Evolutionary conservation across 2,797 vertebrate species (phyloP).

Genomic region (Rallus crepitans): DNA sequence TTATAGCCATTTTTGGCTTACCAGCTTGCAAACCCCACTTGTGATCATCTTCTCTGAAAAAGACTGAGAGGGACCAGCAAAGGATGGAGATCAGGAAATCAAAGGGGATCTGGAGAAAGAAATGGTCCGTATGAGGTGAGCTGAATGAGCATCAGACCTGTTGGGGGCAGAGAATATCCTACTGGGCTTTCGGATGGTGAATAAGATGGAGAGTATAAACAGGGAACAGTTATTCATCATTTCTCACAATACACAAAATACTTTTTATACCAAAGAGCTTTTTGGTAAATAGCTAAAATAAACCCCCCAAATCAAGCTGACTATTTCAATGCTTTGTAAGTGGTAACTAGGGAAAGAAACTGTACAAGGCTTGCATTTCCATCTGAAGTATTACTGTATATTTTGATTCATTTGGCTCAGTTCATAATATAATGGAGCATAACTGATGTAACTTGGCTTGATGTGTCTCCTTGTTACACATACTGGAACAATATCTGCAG

Average conservation of each 20-base stretch:
- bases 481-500: slow-evolving; percentile 31
- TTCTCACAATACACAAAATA: background rate
- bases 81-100: background rate
- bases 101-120: background rate
- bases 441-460: slow-evolving; percentile 40
- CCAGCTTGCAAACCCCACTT: background rate
- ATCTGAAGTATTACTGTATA: background rate
- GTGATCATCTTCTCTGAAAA: background rate
- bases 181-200: background rate
- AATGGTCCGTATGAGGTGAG: background rate
- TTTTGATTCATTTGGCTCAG: slow-evolving; percentile 46
- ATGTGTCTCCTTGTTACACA: slow-evolving; percentile 7
- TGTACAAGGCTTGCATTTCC: background rate
- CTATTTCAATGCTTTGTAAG: background rate
- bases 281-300: background rate
- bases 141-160: background rate
- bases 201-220: background rate
- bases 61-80: background rate
- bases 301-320: background rate
- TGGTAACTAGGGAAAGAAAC: background rate
- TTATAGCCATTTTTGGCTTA: background rate
- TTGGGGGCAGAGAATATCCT: background rate
- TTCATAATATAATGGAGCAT: slow-evolving; percentile 58
- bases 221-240: background rate
- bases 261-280: background rate